These are phyloP conservation scores for Heliocidaris tuberculata DNA, from an alignment of 35 echinoderm and acorn worm genomes.

Conservation along the genomic window DNA sequence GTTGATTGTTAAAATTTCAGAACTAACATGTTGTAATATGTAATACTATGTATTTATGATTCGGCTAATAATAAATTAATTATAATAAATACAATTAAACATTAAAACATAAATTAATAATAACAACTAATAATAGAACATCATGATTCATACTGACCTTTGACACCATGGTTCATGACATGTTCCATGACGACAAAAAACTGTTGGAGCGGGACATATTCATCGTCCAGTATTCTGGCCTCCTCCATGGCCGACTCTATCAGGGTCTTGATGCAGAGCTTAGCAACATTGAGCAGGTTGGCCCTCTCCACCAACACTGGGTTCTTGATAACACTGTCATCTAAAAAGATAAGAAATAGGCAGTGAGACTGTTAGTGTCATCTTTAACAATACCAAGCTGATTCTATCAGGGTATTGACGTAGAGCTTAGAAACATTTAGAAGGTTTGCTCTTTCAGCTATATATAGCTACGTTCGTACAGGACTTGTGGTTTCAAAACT, in stretches of 20 bases:
- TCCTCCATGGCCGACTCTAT: conserved; percentile 94
- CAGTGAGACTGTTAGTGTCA: too few species aligned
- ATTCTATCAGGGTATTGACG: conserved; percentile 93
- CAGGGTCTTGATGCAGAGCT: conserved; percentile 90
- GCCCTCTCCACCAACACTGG: conserved; percentile 82
- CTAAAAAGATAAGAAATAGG: conserved; percentile 52
- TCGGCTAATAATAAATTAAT: too few species aligned
- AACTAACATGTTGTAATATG: too few species aligned
- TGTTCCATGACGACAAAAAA: conserved; percentile 99
- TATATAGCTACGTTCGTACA: too few species aligned
- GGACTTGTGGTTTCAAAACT: too few species aligned
- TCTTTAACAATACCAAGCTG: conserved; percentile 38
- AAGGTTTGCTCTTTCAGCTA: too few species aligned
- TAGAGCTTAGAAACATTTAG: conserved; percentile 94
- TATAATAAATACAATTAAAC: too few species aligned
- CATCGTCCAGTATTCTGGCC: conserved; percentile 82
- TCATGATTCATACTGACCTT: conserved; percentile 62
- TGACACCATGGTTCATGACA: conserved; percentile 95
- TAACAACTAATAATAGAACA: too few species aligned
- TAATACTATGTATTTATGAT: too few species aligned
- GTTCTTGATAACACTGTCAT: conserved; percentile 94
- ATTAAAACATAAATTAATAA: too few species aligned
- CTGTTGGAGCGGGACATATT: conserved; percentile 83
- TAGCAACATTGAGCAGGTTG: conserved; percentile 92
- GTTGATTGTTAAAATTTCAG: too few species aligned